Evolutionary conservation across 2,888 invertebrate genomes (phyloP).

Genomic region (Perdita meconis): DNA sequence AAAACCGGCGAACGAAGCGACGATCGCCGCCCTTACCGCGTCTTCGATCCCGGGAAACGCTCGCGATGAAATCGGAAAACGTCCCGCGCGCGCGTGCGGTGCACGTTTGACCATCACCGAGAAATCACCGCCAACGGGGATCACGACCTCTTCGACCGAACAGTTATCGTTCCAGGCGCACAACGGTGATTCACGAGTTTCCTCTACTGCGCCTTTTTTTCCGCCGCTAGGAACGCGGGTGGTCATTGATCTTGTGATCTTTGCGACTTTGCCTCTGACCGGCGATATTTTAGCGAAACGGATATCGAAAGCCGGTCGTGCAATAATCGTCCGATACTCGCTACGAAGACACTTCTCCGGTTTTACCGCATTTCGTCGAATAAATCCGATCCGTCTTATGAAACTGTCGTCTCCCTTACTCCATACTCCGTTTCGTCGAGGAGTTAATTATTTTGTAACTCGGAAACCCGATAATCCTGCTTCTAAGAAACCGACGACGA

Average conservation of each 20-base stretch:
- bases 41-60: neutral
- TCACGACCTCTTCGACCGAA: slow-evolving; percentile 46
- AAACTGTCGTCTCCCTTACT: neutral
- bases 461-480: neutral
- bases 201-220: slow-evolving; percentile 21
- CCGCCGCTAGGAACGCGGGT: neutral
- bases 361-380: neutral
- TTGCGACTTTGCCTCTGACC: neutral
- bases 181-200: slow-evolving; percentile 27
- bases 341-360: neutral
- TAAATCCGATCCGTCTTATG: neutral
- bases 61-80: neutral
- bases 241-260: slow-evolving; percentile 38
- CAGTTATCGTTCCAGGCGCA: slow-evolving; percentile 32
- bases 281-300: neutral
- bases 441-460: neutral
- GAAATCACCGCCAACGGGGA: slow-evolving; percentile 7
- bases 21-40: neutral
- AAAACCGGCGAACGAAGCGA: neutral
- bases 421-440: neutral
- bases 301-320: neutral
- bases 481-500: neutral
- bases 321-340: slow-evolving; percentile 2
- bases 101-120: slow-evolving; percentile 11
- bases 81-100: too few relatives aligned